A percentile compares a stretch with the other conserved stretches of the same genome.
Evolutionary conservation across 2,888 invertebrate species (phyloP).

Genomic region (Euspilapteryx auroguttella): DNA sequence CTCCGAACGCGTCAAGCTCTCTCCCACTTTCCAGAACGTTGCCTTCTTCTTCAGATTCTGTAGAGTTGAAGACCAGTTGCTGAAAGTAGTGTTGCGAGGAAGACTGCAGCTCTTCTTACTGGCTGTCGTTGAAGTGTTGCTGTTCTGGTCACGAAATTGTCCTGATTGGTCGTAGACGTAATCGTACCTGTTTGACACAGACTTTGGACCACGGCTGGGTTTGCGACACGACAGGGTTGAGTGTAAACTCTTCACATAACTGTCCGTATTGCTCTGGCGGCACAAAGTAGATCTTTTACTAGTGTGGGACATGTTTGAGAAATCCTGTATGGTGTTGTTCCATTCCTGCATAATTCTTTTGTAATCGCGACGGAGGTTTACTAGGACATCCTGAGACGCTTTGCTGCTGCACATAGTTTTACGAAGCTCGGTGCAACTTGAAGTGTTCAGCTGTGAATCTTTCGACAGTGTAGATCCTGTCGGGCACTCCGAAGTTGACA

Average conservation of each 20-base stretch:
- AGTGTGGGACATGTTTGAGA: conserved; percentile 24
- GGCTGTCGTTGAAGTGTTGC: conserved; percentile 12
- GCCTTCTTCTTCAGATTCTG: conserved; percentile 31
- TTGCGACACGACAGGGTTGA: conserved; percentile 36
- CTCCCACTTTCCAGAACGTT: conserved; percentile 28
- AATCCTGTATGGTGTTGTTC: conserved; percentile 43
- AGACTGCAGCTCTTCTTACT: conserved; percentile 27
- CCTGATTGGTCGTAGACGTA: conserved; percentile 19
- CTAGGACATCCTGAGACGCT: conserved; percentile 22
- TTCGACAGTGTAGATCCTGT: conserved; percentile 27
- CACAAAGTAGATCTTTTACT: conserved; percentile 24
- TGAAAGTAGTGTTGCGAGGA: conserved; percentile 23
- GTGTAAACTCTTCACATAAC: conserved; percentile 32
- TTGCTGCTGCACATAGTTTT: conserved; percentile 29
- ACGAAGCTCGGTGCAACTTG: conserved; percentile 42
- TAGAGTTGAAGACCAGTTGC: conserved; percentile 30
- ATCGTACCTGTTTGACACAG: conserved; percentile 24
- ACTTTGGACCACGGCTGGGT: conserved; percentile 22
- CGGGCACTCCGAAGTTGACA: conserved; percentile 26
- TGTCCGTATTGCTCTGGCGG: conserved; percentile 27
- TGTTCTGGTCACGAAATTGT: conserved; percentile 17
- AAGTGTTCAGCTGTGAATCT: conserved; percentile 39
- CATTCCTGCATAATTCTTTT: conserved; percentile 52
- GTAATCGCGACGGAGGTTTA: conserved; percentile 40
- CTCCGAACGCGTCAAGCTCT: conserved; percentile 24